A percentile compares a stretch with the other conserved stretches of the same genome.
phyloP scores from a whole-genome alignment of 2,113 vertebrate genomes.

The Rhynchomys soricoides region DNA sequence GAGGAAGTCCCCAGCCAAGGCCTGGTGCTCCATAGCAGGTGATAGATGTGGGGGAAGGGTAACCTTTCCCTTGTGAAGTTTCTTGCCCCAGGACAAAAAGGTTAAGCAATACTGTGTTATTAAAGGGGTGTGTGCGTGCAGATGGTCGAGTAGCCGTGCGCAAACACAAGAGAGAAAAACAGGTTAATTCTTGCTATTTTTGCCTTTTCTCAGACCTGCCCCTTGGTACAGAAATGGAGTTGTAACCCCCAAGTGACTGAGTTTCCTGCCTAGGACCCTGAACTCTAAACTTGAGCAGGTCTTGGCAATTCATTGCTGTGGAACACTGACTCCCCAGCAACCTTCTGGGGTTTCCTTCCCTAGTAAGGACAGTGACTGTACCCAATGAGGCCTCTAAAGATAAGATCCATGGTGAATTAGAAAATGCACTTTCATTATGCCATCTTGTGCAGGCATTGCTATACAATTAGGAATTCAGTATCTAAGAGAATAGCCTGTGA shows the following conservation, averaged over 20 bases:
- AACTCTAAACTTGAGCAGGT: background rate
- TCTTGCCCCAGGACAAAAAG: constrained; percentile 33
- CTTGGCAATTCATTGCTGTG: background rate
- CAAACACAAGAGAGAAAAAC: background rate
- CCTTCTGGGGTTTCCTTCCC: background rate
- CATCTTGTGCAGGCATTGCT: constrained; percentile 4
- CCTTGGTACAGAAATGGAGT: background rate
- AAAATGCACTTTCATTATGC: constrained; percentile 37
- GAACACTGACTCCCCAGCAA: background rate
- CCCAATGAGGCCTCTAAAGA: background rate
- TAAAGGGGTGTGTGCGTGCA: background rate
- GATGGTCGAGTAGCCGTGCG: background rate
- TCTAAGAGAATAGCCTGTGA: background rate
- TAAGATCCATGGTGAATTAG: background rate
- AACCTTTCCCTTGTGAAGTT: background rate
- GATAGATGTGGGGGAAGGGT: background rate
- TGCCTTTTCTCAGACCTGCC: background rate
- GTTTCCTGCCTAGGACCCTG: background rate
- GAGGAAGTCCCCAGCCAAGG: background rate
- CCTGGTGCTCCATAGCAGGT: background rate
- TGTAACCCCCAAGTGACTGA: background rate
- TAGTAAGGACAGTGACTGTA: background rate
- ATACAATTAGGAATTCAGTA: background rate
- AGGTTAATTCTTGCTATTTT: background rate
- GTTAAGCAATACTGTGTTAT: background rate